Evolutionary conservation across 2,113 vertebrate genomes (phyloP), one percentile per base, ranked within the genome.

Genomic region (Alligator sinensis): DNA sequence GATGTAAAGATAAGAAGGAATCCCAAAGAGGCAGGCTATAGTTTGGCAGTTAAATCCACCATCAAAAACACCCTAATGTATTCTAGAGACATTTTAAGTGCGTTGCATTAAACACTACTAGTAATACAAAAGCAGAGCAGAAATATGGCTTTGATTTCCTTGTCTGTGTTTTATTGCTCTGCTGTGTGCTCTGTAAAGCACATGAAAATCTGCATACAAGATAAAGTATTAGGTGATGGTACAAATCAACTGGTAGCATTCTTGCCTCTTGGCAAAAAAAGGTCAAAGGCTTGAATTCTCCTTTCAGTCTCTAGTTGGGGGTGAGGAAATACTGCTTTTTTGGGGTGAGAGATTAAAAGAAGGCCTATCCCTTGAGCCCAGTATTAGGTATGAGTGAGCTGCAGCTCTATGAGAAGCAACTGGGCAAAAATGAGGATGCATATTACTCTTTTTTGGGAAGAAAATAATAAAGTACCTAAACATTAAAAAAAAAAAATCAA

Each of bases 31-130:
- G 80, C 80, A 88, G 83, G 72, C 92, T 91, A 84, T 62, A 91
- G 77, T 82, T 92, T 84, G 94, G 87, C 91, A 94, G 87, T 94
- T 95, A 96, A 93, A 91, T 92, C 96, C 96, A 90, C 93, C 90
- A 95, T 88, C 86, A 88, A 91, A 94, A 89, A 13, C 77, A 88
- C 24, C 80, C 72, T 80, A 61, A 97, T 75, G 60, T 93, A 82
- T 96, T 96, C 84, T 68, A 88, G 80, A 95, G 86, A 78, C 91
- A 83, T 89, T 96, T 94, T 87, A 95, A 96, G 91, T 82, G 90
- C 91, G 90, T 72, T 92, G 94, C 92, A 96, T 91, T 96, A 94
- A 96, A 91, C 80, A 89, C 24, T 93, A 91, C 94, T 75, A 38
- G 84, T 95, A 92, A 96, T 85, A 93, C 85, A 90, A 94, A 96